Evolutionary conservation across 2,888 invertebrate genomes (phyloP).

Genomic region (Rotaria socialis): DNA sequence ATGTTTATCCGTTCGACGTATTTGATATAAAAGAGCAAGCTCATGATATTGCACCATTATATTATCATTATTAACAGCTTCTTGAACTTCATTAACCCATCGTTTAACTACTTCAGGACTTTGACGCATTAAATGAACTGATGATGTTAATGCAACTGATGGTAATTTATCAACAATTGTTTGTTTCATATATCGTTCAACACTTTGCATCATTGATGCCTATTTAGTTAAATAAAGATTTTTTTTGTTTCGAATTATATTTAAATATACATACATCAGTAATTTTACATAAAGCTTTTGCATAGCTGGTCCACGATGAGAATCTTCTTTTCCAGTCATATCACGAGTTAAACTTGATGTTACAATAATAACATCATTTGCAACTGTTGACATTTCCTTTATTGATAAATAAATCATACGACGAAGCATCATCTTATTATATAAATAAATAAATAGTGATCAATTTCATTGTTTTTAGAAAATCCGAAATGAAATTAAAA

Average conservation of each 20-base stretch:
- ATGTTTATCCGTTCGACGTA: slow-evolving; percentile 83
- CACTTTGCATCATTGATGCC: slow-evolving; percentile 75
- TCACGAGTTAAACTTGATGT: slow-evolving; percentile 87
- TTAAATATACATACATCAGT: slow-evolving; percentile 69
- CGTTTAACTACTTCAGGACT: slow-evolving; percentile 88
- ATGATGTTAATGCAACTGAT: slow-evolving; percentile 87
- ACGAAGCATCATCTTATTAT: slow-evolving; percentile 68
- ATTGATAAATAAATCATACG: slow-evolving; percentile 88
- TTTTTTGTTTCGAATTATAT: slow-evolving; percentile 50
- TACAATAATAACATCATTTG: slow-evolving; percentile 98
- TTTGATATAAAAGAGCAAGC: slow-evolving; percentile 86
- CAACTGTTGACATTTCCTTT: slow-evolving; percentile 82
- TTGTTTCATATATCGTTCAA: slow-evolving; percentile 98
- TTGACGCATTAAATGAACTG: slow-evolving; percentile 63
- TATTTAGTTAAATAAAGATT: background rate
- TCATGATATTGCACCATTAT: slow-evolving; percentile 79
- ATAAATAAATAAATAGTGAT: no score
- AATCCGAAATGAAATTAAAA: no score
- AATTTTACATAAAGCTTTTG: slow-evolving; percentile 87
- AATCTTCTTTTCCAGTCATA: slow-evolving; percentile 90
- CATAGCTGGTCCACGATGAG: slow-evolving; percentile 89
- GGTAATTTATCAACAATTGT: slow-evolving; percentile 96
- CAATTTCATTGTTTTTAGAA: no score
- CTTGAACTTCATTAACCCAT: slow-evolving; percentile 98
- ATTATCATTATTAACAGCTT: slow-evolving; percentile 80